These are phyloP conservation scores for Hydrozoanthus gracilis DNA, from an alignment of 92 coral and sea anemone genomes.

Conservation along the genomic window DNA sequence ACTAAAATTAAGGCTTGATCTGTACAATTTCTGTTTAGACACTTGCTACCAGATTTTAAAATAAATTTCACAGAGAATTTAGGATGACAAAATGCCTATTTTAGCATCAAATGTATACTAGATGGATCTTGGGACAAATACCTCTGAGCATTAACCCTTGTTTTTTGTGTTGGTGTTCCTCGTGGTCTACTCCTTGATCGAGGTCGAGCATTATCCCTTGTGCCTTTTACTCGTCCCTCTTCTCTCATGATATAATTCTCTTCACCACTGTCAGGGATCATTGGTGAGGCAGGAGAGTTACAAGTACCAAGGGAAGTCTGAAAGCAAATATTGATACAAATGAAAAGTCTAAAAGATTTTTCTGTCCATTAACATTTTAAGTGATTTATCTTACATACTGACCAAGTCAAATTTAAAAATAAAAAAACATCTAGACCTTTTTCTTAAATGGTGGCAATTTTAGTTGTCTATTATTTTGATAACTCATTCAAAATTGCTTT, in stretches of 20 bases:
- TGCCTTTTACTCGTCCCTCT: conserved; percentile 2
- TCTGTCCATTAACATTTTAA: background rate
- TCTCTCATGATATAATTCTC: conserved; percentile 39
- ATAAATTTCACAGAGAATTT: too few species aligned
- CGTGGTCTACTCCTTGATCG: conserved; percentile 43
- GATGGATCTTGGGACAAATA: background rate
- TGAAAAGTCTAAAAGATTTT: background rate
- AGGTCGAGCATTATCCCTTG: conserved; percentile 15
- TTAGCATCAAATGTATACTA: too few species aligned
- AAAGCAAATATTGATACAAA: background rate
- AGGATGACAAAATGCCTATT: too few species aligned
- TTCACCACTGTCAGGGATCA: conserved; percentile 34
- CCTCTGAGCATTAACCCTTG: conserved; percentile 50
- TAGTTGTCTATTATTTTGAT: too few species aligned
- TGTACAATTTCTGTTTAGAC: too few species aligned
- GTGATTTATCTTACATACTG: background rate
- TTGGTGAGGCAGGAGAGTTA: conserved; percentile 31
- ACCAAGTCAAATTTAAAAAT: too few species aligned
- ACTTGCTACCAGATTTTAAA: too few species aligned
- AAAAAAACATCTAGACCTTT: too few species aligned
- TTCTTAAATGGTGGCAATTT: too few species aligned
- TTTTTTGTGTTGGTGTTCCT: conserved; percentile 42
- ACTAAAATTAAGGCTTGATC: too few species aligned
- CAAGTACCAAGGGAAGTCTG: conserved; percentile 32
- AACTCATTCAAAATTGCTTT: too few species aligned